Evolutionary conservation across 2,797 vertebrate genomes (phyloP).

Genomic region (Momotus momota): DNA sequence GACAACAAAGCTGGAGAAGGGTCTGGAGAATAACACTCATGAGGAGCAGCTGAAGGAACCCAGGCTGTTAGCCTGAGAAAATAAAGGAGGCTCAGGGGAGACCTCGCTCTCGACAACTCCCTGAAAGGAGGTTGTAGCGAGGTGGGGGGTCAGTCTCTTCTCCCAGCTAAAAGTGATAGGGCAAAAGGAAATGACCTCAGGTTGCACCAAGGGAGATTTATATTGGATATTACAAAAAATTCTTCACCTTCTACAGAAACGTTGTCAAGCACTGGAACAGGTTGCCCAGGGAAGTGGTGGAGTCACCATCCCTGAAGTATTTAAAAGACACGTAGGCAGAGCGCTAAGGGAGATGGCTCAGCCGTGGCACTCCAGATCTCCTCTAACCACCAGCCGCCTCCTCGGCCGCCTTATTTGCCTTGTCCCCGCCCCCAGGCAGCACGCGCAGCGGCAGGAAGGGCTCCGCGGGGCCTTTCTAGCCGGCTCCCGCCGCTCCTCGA

Average conservation of each 20-base stretch:
- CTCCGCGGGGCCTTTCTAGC: neutral
- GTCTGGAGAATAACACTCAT: neutral
- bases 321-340: neutral
- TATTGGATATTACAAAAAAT: neutral
- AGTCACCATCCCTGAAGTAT: neutral
- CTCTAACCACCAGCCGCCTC: too few species aligned
- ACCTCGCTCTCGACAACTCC: neutral
- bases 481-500: accelerated
- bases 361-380: too few species aligned
- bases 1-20: neutral
- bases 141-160: neutral
- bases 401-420: accelerated
- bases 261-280: neutral
- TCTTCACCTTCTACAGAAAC: neutral
- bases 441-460: accelerated
- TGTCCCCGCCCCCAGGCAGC: neutral
- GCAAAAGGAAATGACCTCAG: neutral
- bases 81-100: neutral
- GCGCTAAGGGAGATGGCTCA: too few species aligned
- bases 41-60: neutral
- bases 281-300: neutral
- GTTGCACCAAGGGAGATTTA: neutral
- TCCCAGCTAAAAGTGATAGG: neutral
- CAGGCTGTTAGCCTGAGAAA: neutral
- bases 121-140: neutral